Evolutionary conservation across 2,797 vertebrate genomes (phyloP), one percentile per base, ranked within the genome.

Genomic region (Chiropotes sagulatus): DNA sequence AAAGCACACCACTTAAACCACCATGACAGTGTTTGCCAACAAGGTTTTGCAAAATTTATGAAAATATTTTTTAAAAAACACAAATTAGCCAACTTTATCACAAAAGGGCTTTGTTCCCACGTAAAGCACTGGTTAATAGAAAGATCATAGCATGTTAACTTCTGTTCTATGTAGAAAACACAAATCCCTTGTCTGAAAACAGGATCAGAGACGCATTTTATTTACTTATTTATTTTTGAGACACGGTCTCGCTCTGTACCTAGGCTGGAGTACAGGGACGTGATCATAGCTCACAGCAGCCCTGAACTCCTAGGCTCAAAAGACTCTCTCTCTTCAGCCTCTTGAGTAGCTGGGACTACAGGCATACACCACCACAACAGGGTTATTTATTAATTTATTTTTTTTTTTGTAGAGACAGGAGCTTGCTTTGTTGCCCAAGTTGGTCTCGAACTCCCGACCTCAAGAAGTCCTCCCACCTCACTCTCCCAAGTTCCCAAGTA

Each of bases 141-240:
- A 87, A 58, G 41, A 22, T 10, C 44, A 12, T 0, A 52, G 48
- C 24, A 0, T 0, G 5, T 28, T 26, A 33, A 30, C n/a, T n/a
- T 67, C 24, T 84, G 7, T 48, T 67, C 64, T 28, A 48, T 0
- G 15, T 44, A 64, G 82, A 70, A 88, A 70, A 88, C 76, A 44
- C 2, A 36, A 79, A 48, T 6, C 39, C 64, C 57, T 11, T 4
- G 20, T 46, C 28, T 41, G 41, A 48, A 50, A 79, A 44, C 22
- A 26, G 80, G 14, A 73, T 6, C 5, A 2, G 13, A 36, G 36
- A 14, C 24, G 57, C 54, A 20, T 1, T 46, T n/a, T 7, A 48
- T 67, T 67, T n/a, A 7, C 61, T 67, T 19, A 67, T 19, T 17
- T 67, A n/a, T 67, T 67, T 67, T 17, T 67, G 61, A 67, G 33